phyloP scores from a whole-genome alignment of 2,797 vertebrate genomes.

The Graptemys geographica region DNA sequence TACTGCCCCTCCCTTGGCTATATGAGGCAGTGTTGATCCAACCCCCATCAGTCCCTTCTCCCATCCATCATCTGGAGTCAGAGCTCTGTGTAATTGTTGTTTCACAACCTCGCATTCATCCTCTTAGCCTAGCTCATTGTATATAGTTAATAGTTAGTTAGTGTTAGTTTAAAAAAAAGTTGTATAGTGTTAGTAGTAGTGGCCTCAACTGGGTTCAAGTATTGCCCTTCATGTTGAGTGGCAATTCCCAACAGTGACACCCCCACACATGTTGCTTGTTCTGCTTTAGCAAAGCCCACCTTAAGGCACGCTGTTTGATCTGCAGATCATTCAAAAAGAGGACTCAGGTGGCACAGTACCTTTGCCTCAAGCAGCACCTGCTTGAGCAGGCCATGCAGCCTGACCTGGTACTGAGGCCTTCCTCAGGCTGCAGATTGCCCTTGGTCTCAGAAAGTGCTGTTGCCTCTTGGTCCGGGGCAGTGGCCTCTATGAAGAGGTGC shows the following conservation, averaged over 20 bases:
- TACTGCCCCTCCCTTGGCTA: neutral
- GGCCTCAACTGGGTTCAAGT: neutral
- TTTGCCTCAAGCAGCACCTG: neutral
- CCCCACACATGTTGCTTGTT: neutral
- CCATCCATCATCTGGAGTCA: neutral
- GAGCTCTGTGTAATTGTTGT: neutral
- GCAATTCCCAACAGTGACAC: neutral
- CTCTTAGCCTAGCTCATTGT: neutral
- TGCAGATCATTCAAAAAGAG: neutral
- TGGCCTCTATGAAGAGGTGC: too few species aligned
- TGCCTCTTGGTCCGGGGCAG: neutral
- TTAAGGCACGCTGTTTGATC: neutral
- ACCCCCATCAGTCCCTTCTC: neutral
- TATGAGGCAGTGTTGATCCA: neutral
- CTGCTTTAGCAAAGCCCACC: neutral
- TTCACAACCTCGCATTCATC: neutral
- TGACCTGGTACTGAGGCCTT: neutral
- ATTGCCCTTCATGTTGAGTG: neutral
- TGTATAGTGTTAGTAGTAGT: neutral
- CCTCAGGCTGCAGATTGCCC: neutral
- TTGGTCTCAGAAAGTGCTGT: neutral
- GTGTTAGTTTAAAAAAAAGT: neutral
- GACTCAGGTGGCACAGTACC: neutral
- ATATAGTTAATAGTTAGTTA: neutral
- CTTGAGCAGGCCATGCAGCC: neutral